Evolutionary conservation across 1,140 invertebrate genomes (phyloP), one percentile per base, ranked within the genome.

Genomic region (Acyrthosiphon pisum): DNA sequence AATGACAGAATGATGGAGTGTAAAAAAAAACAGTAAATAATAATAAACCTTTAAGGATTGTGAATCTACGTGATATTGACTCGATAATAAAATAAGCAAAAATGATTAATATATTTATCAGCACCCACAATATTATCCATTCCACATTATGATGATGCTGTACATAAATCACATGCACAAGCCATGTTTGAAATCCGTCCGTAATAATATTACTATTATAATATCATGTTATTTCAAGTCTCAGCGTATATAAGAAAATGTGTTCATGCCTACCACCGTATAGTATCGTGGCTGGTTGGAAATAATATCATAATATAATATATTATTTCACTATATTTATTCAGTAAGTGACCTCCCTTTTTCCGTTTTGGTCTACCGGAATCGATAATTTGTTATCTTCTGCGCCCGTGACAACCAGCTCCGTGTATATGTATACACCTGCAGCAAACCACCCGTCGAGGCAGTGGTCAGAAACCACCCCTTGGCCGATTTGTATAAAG

Each of bases 361-460:
- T 90, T 68, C 37, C 53, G 89, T 90, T 90, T 60, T 56, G 37
- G 53, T 68, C 89, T 20, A 90, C 41, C 41, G 89, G 56, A 90
- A 90, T 90, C 89, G 56, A 90, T 90, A 90, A 90, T 89, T 89
- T 46, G 88, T 89, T 89, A 89, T 89, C 89, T 90, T 90, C 23
- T 89, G 35, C 48, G 22, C 3, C 50, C 87, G 46, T 26, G 35
- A 56, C 87, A 37, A 50, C n/a, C n/a, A 20, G 37, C 46, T 11
- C 8, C 48, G 48, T 26, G 3, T 68, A 68, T 20, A n/a, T 60
- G 14, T 68, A 68, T 68, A 68, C 60, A 23, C 60, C 30, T n/a
- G 14, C n/a, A n/a, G 60, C 60, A 68, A 68, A n/a, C 60, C n/a
- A 37, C n/a, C 87, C 87, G 86, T 22, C 83, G 83, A 37, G 14